These are phyloP conservation scores for Periophthalmus magnuspinnatus DNA, from an alignment of 2,797 vertebrate species.

Conservation along the genomic window DNA sequence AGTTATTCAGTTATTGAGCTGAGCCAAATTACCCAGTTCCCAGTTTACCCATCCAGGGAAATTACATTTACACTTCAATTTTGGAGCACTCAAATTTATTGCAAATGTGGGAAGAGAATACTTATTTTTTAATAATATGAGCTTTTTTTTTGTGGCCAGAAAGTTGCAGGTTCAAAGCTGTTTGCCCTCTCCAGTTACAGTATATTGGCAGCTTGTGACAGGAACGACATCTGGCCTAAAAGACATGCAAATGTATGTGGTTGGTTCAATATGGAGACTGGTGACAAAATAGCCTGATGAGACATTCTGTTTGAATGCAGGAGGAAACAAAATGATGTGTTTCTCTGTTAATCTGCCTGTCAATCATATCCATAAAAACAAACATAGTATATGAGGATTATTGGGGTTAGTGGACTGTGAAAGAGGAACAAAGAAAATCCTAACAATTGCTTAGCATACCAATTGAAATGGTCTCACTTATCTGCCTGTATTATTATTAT, in stretches of 20 bases:
- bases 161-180: background rate
- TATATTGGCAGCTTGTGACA: background rate
- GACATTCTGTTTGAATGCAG: no score
- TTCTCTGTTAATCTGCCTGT: no score
- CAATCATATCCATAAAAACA: no score
- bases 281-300: background rate
- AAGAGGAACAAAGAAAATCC: background rate
- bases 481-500: no score
- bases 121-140: background rate
- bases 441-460: no score
- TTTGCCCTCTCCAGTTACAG: no score
- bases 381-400: no score
- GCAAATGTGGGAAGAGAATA: background rate
- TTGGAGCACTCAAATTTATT: background rate
- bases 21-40: conserved; percentile 1
- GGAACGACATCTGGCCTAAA: background rate
- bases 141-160: background rate
- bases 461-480: no score
- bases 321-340: no score
- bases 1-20: background rate
- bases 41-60: conserved; percentile 14
- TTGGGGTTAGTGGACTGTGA: conserved; percentile 21
- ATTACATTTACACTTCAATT: conserved; percentile 11
- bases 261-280: background rate
- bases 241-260: background rate